A percentile compares a stretch with the other conserved stretches of the same genome.
phyloP scores from a whole-genome alignment of 2,113 vertebrate genomes.

The Dipodomys ordii region DNA sequence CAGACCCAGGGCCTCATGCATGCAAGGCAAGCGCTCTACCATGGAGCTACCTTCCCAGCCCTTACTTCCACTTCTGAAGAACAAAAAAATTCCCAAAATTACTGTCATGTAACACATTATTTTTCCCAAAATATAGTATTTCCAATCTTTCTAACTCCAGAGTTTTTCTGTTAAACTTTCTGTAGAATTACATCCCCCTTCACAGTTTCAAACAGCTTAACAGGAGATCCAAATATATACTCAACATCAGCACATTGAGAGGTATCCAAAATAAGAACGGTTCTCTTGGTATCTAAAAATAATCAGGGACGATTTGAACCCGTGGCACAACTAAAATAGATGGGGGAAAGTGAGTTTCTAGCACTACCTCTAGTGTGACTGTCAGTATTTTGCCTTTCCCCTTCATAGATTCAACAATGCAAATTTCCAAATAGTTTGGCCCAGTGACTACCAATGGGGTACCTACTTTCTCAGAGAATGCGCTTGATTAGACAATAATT shows the following conservation, averaged over 20 bases:
- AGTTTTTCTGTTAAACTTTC: constrained; percentile 67
- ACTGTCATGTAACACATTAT: not conserved
- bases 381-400: constrained; percentile 71
- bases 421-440: constrained; percentile 84
- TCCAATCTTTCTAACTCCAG: constrained; percentile 38
- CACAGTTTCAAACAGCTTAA: constrained; percentile 54
- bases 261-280: constrained; percentile 77
- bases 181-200: constrained; percentile 68
- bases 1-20: too few species aligned
- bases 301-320: constrained; percentile 69
- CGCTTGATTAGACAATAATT: constrained; percentile 89
- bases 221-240: constrained; percentile 65
- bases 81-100: not conserved
- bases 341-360: constrained; percentile 60
- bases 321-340: constrained; percentile 73
- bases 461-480: constrained; percentile 84
- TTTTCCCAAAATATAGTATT: not conserved
- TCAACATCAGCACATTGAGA: constrained; percentile 69
- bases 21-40: too few species aligned
- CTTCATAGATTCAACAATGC: constrained; percentile 81
- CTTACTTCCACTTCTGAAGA: not conserved
- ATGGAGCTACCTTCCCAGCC: too few species aligned
- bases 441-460: constrained; percentile 80
- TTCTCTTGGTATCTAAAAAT: constrained; percentile 77
- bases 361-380: constrained; percentile 64